A percentile compares a stretch with the other conserved stretches of the same genome.
phyloP scores from a whole-genome alignment of 1,140 invertebrate genomes.

The Cyphomyrmex costatus region DNA sequence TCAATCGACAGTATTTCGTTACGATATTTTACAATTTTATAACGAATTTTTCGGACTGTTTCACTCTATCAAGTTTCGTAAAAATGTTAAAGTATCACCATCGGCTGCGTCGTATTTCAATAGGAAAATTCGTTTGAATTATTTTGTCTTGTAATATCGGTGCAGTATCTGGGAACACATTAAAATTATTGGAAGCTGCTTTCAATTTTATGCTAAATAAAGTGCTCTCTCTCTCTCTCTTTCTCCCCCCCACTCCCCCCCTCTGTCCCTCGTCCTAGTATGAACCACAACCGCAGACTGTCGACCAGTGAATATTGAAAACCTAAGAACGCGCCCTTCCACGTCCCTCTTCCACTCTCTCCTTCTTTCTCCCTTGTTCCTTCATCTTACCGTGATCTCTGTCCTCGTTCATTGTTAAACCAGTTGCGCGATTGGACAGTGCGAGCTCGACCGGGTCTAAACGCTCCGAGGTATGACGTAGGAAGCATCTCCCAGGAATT shows the following conservation, averaged over 20 bases:
- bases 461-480: slow-evolving; percentile 44
- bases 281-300: slow-evolving; percentile 50
- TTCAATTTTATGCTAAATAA: slow-evolving; percentile 63
- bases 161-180: not conserved
- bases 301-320: slow-evolving; percentile 65
- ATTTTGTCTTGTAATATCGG: slow-evolving; percentile 42
- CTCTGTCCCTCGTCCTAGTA: not conserved
- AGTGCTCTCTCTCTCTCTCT: not conserved
- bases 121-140: slow-evolving; percentile 24
- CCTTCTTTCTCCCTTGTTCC: not conserved
- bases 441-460: not conserved
- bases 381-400: not conserved
- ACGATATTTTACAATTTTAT: slow-evolving; percentile 29
- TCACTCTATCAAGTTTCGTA: slow-evolving; percentile 7
- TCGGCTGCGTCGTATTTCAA: not conserved
- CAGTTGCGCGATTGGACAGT: slow-evolving; percentile 50
- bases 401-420: slow-evolving; percentile 55
- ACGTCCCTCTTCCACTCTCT: not conserved
- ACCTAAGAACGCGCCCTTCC: slow-evolving; percentile 24
- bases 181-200: slow-evolving; percentile 33
- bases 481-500: slow-evolving; percentile 64
- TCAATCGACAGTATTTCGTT: not conserved
- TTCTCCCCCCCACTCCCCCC: not conserved
- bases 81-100: slow-evolving; percentile 1
- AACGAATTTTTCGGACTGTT: not conserved